Evolutionary conservation across 2,888 invertebrate genomes (phyloP).

Genomic region (Amphipoea oculea): DNA sequence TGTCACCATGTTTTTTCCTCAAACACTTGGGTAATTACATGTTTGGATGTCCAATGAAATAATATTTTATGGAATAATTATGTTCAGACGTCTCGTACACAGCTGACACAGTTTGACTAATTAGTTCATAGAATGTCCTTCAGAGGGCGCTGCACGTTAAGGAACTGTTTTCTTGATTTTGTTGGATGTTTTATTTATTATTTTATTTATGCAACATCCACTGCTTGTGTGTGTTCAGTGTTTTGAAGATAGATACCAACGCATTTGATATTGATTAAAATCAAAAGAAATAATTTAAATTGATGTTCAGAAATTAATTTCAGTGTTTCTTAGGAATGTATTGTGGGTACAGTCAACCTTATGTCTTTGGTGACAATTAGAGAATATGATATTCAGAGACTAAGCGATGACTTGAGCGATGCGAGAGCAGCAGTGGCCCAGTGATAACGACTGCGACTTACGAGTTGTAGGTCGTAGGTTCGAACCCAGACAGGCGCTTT

Average conservation of each 20-base stretch:
- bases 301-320: neutral
- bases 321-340: neutral
- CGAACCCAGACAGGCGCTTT: too few relatives aligned
- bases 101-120: neutral
- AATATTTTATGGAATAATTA: neutral
- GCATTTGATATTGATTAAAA: conserved; percentile 1
- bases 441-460: too few relatives aligned
- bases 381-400: too few relatives aligned
- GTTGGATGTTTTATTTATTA: neutral
- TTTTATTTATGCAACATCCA: neutral
- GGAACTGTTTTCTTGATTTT: neutral
- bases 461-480: too few relatives aligned
- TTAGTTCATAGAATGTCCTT: neutral
- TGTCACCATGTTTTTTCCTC: conserved; percentile 13
- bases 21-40: neutral
- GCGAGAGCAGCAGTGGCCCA: too few relatives aligned
- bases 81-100: too few relatives aligned
- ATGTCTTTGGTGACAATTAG: too few relatives aligned
- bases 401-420: too few relatives aligned
- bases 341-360: neutral
- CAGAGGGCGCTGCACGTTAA: conserved; percentile 22
- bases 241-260: neutral
- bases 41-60: neutral
- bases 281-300: neutral
- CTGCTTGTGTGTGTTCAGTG: neutral